These are phyloP conservation scores for Melanargia galathea DNA, from an alignment of 2,888 invertebrate species.

Conservation along the genomic window DNA sequence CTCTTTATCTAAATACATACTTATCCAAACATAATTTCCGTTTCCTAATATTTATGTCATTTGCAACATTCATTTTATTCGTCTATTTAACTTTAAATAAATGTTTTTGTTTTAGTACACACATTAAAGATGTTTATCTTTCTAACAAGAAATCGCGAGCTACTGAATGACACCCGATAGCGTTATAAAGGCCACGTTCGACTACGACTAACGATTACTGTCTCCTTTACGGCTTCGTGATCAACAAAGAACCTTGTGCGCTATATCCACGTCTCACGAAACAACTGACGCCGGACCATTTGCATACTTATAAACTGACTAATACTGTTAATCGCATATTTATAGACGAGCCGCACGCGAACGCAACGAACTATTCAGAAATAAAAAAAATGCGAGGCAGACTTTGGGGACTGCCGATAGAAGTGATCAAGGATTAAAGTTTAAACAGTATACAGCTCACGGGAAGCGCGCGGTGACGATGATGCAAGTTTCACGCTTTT, in stretches of 20 bases:
- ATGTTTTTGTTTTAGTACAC: not conserved
- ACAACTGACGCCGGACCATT: slow-evolving; percentile 52
- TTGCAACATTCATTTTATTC: not conserved
- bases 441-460: too few species aligned
- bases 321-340: slow-evolving; percentile 49
- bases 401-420: too few species aligned
- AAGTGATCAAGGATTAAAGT: too few species aligned
- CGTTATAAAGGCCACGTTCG: slow-evolving; percentile 55
- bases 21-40: not conserved
- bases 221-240: slow-evolving; percentile 66
- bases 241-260: slow-evolving; percentile 51
- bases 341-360: not conserved
- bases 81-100: not conserved
- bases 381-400: too few species aligned
- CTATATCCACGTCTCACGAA: slow-evolving; percentile 57
- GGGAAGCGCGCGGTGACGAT: too few species aligned
- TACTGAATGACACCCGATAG: slow-evolving; percentile 50
- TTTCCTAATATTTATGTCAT: not conserved
- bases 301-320: slow-evolving; percentile 55
- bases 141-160: slow-evolving; percentile 33
- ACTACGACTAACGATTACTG: slow-evolving; percentile 63
- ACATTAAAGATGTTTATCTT: slow-evolving; percentile 4
- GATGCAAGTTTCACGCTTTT: too few species aligned
- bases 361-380: too few species aligned
- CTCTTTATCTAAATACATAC: too few species aligned